phyloP scores from a whole-genome alignment of 2,113 vertebrate genomes.

The Odobenus rosmarus region DNA sequence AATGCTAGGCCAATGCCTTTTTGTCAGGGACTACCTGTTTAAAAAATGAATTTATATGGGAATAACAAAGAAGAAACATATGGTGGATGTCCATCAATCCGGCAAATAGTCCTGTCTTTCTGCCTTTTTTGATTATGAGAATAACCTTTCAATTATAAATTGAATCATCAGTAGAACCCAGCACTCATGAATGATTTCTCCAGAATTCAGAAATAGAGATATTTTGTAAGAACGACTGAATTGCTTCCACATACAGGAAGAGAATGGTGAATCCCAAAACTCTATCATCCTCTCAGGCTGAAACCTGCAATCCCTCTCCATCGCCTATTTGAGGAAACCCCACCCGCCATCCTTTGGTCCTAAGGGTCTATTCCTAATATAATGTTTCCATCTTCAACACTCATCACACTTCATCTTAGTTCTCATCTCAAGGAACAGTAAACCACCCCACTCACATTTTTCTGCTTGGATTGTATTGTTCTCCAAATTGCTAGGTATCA shows the following conservation, averaged over 20 bases:
- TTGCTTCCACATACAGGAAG: background rate
- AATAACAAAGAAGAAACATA: background rate
- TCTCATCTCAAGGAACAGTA: background rate
- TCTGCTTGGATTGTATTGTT: background rate
- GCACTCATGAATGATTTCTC: background rate
- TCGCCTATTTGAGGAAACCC: background rate
- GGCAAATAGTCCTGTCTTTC: background rate
- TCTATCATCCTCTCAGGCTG: background rate
- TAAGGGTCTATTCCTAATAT: background rate
- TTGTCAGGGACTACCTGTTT: background rate
- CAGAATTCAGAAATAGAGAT: background rate
- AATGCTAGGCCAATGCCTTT: background rate
- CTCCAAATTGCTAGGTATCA: background rate
- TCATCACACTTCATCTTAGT: background rate
- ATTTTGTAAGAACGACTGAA: background rate
- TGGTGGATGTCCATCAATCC: background rate
- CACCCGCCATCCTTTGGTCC: background rate
- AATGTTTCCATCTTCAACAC: background rate
- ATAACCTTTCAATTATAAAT: background rate
- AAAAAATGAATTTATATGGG: background rate
- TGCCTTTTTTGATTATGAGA: background rate
- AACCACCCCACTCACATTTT: background rate
- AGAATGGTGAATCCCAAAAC: background rate
- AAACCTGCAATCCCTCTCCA: background rate
- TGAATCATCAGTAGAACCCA: background rate